phyloP scores from a whole-genome alignment of 2,113 vertebrate species.

The Centropus unirufus region DNA sequence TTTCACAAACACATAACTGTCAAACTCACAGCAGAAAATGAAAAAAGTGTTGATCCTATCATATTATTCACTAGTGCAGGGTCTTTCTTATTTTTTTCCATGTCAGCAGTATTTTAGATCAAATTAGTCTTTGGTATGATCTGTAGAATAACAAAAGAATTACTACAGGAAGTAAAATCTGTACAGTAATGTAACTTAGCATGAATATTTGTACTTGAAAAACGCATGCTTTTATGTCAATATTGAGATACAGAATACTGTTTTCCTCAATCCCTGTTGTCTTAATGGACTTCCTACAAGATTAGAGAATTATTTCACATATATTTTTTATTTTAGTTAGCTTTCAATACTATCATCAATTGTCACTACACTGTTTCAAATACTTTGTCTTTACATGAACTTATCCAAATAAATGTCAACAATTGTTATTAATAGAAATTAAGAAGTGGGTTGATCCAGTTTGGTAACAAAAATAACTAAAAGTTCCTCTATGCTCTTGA shows the following conservation, averaged over 20 bases:
- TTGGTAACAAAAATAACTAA: background rate
- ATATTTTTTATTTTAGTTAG: background rate
- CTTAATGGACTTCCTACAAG: background rate
- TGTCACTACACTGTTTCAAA: background rate
- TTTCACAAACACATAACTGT: background rate
- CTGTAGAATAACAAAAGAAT: background rate
- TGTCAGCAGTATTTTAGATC: slow-evolving; percentile 36
- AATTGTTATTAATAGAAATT: background rate
- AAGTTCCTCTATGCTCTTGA: background rate
- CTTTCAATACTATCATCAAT: background rate
- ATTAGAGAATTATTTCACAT: background rate
- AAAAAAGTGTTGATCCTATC: background rate
- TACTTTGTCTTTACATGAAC: background rate
- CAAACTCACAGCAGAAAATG: slow-evolving; percentile 22
- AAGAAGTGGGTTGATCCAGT: background rate
- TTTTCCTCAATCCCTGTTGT: background rate
- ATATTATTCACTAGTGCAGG: background rate
- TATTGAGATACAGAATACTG: background rate
- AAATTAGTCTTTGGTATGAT: slow-evolving; percentile 7
- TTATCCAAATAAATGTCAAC: background rate
- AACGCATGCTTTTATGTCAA: background rate
- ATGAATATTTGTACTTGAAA: background rate
- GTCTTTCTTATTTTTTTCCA: background rate
- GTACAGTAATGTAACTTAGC: background rate
- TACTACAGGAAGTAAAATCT: background rate